A percentile compares a stretch with the other conserved stretches of the same genome.
Evolutionary conservation across 2,113 vertebrate genomes (phyloP).

Genomic region (Ptilorrhoa leucosticta): DNA sequence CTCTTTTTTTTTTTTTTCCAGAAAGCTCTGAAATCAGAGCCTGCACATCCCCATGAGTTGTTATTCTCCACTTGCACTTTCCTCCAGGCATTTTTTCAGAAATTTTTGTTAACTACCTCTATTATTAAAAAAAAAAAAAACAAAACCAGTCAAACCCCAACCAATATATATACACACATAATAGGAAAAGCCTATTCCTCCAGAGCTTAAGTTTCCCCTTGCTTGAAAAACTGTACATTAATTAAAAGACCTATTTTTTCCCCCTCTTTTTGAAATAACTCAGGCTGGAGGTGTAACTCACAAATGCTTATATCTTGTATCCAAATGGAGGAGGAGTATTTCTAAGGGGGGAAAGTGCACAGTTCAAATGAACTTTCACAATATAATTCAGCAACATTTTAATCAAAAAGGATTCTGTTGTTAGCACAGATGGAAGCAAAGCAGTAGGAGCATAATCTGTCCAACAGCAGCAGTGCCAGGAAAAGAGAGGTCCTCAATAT

Average conservation of each 20-base stretch:
- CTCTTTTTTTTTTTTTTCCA: not conserved
- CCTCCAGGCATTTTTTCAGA: not conserved
- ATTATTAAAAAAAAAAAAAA: not conserved
- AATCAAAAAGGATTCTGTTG: conserved; percentile 49
- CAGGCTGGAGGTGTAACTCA: not conserved
- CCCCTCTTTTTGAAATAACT: not conserved
- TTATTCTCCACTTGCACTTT: not conserved
- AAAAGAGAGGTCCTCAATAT: conserved; percentile 27
- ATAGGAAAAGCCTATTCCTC: not conserved
- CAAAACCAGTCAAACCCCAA: not conserved
- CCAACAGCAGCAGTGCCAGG: conserved; percentile 21
- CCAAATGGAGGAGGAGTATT: not conserved
- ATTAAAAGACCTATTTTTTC: not conserved
- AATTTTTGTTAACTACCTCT: not conserved
- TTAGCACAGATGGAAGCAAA: conserved; percentile 52
- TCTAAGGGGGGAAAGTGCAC: not conserved
- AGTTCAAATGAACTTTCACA: not conserved
- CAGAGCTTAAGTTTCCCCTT: not conserved
- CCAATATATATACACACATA: not conserved
- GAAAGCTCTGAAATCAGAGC: not conserved
- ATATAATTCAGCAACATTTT: conserved; percentile 23
- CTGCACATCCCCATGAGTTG: not conserved
- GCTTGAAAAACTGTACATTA: not conserved
- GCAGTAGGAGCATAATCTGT: conserved; percentile 12
- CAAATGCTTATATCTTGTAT: not conserved